A percentile compares a stretch with the other conserved stretches of the same genome.
Evolutionary conservation across 1,140 invertebrate species (phyloP).

Genomic region (Agrilus planipennis): DNA sequence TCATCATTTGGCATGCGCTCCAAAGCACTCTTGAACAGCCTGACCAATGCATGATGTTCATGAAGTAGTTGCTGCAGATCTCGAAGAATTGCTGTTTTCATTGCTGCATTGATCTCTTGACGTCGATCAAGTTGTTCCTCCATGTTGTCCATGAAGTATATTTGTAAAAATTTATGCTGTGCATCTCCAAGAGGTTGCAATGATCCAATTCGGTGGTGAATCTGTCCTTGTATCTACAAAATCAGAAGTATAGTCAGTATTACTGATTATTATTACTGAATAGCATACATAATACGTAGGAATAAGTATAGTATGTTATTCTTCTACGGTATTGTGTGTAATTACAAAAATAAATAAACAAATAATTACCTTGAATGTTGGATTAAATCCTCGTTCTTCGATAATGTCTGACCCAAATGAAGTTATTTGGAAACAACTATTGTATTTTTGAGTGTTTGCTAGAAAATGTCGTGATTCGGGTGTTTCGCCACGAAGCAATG

Average conservation of each 20-base stretch:
- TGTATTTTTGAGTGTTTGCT: constrained; percentile 31
- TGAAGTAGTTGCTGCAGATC: constrained; percentile 29
- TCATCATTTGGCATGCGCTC: constrained; percentile 31
- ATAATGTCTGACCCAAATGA: constrained; percentile 28
- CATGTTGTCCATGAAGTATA: constrained; percentile 32
- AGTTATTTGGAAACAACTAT: constrained; percentile 33
- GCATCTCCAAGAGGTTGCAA: constrained; percentile 15
- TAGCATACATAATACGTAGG: not conserved
- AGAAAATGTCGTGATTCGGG: too few relatives aligned
- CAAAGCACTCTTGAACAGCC: constrained; percentile 31
- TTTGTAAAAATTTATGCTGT: constrained; percentile 29
- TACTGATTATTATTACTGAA: not conserved
- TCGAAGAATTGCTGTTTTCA: constrained; percentile 24
- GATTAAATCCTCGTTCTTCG: too few relatives aligned
- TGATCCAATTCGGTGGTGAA: constrained; percentile 27
- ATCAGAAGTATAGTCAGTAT: not conserved
- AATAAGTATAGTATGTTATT: not conserved
- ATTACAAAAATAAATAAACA: constrained; percentile 10
- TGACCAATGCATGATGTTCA: constrained; percentile 31
- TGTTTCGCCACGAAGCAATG: constrained; percentile 29
- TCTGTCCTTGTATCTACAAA: constrained; percentile 18
- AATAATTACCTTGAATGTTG: constrained; percentile 19
- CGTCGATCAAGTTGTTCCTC: constrained; percentile 31
- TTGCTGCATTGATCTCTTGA: constrained; percentile 22
- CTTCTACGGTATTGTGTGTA: constrained; percentile 2